phyloP scores from a whole-genome alignment of 2,888 invertebrate species.

The Tetanocera ferruginea region DNA sequence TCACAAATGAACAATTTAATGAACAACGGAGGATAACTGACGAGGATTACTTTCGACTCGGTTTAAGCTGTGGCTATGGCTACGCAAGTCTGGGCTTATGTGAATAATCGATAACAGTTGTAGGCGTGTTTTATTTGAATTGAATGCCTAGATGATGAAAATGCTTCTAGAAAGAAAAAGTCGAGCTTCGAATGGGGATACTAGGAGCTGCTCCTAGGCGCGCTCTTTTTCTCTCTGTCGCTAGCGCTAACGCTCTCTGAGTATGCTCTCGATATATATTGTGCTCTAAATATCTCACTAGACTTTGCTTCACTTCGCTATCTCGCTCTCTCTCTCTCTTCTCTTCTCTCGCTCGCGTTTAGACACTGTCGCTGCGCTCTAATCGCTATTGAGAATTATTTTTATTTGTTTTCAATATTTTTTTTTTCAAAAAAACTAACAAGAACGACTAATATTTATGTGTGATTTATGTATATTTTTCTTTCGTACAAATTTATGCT shows the following conservation, averaged over 20 bases:
- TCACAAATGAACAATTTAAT: neutral
- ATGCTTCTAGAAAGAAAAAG: slow-evolving; percentile 9
- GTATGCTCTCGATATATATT: neutral
- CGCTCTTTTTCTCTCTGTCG: neutral
- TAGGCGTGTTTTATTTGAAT: slow-evolving; percentile 25
- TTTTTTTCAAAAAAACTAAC: neutral
- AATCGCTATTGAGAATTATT: neutral
- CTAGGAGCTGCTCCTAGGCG: neutral
- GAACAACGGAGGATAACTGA: neutral
- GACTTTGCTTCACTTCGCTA: neutral
- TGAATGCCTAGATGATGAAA: neutral
- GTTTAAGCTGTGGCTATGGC: slow-evolving; percentile 1
- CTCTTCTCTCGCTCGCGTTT: neutral
- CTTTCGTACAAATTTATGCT: slow-evolving; percentile 34
- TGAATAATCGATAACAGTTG: slow-evolving; percentile 38
- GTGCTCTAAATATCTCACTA: neutral
- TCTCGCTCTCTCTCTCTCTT: slow-evolving; percentile 29
- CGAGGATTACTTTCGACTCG: neutral
- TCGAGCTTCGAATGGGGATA: neutral
- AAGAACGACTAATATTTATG: neutral
- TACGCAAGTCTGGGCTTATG: slow-evolving; percentile 21
- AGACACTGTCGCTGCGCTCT: slow-evolving; percentile 4
- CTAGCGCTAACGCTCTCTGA: neutral
- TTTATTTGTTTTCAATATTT: slow-evolving; percentile 20
- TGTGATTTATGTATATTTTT: slow-evolving; percentile 23